Percentiles rank a stretch among this genome's conserved stretches.
phyloP scores from a whole-genome alignment of 30 jellyfish, hydroid and myxozoan species.

The Catostylus mosaicus region DNA sequence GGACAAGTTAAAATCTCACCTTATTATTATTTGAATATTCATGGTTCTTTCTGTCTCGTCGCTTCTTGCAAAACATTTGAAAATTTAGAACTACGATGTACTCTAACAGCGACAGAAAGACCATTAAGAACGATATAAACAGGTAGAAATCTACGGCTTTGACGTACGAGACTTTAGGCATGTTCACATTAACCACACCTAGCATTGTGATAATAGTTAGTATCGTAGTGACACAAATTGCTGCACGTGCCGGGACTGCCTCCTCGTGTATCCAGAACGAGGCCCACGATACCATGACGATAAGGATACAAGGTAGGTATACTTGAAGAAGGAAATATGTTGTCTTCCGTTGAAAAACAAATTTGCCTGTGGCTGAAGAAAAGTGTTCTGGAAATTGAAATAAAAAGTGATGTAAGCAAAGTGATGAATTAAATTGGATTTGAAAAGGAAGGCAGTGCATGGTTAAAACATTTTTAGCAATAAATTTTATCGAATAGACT shows the following conservation, averaged over 20 bases:
- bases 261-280: slow-evolving; percentile 94
- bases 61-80: slow-evolving; percentile 38
- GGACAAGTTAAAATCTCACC: slow-evolving; percentile 1
- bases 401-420: too few species aligned
- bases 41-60: slow-evolving; percentile 13
- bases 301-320: slow-evolving; percentile 81
- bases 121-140: slow-evolving; percentile 81
- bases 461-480: background rate
- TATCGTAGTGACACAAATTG: slow-evolving; percentile 85
- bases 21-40: background rate
- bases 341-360: slow-evolving; percentile 75
- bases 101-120: slow-evolving; percentile 82
- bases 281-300: slow-evolving; percentile 95
- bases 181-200: slow-evolving; percentile 88
- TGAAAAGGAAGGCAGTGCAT: too few species aligned
- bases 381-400: slow-evolving; percentile 58
- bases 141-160: slow-evolving; percentile 87
- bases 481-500: background rate
- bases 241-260: slow-evolving; percentile 98
- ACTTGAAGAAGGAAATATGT: slow-evolving; percentile 79
- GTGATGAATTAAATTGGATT: too few species aligned
- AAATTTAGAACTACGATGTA: slow-evolving; percentile 83
- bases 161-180: slow-evolving; percentile 95
- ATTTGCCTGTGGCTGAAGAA: slow-evolving; percentile 88
- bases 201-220: slow-evolving; percentile 93